Percentiles rank a stretch among this genome's conserved stretches.
Conservation (phyloP, 2,797 vertebrate genomes). For the Pseudochirops cupreus region DNA sequence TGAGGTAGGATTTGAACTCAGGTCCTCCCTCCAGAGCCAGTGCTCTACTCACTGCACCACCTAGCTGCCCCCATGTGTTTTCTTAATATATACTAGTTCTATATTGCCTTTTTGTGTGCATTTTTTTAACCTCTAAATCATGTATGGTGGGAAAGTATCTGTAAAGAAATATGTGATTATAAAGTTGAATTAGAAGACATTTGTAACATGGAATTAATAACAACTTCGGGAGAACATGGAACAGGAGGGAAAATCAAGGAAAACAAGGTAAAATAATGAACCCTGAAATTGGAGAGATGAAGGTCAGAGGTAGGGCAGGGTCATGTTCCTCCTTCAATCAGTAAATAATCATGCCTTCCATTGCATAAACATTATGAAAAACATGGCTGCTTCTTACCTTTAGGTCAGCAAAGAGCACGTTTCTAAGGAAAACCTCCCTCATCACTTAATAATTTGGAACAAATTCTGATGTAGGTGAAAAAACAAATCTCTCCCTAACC, state of each 20-base stretch:
- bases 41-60: too few species aligned
- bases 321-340: background rate
- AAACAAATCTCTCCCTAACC: slow-evolving; percentile 4
- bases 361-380: background rate
- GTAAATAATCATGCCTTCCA: background rate
- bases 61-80: background rate
- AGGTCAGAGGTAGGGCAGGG: background rate
- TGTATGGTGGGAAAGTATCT: background rate
- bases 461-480: background rate
- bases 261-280: background rate
- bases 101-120: background rate
- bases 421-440: background rate
- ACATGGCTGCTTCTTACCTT: background rate
- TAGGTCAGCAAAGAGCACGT: background rate
- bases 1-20: too few species aligned
- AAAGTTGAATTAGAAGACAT: background rate
- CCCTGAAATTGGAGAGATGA: background rate
- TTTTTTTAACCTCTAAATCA: background rate
- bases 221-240: background rate
- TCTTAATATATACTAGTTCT: background rate
- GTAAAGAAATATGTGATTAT: background rate
- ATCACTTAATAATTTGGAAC: background rate
- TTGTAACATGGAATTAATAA: background rate
- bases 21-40: too few species aligned
- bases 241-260: background rate